A percentile compares a stretch with the other conserved stretches of the same genome.
phyloP scores from a whole-genome alignment of 2,797 vertebrate species.

The Valencia hispanica region DNA sequence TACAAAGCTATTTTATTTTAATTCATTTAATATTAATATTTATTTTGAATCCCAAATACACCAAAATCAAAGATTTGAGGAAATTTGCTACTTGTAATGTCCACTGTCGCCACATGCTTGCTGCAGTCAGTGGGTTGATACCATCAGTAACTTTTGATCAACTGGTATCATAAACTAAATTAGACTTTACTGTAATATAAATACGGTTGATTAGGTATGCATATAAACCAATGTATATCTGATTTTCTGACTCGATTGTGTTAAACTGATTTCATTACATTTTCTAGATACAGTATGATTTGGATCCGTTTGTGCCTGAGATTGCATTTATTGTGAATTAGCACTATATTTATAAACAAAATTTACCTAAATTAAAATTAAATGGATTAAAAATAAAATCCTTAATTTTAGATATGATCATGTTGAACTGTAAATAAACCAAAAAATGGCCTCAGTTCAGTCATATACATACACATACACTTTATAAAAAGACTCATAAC shows the following conservation, averaged over 20 bases:
- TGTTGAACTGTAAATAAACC: no score
- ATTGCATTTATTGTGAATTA: background rate
- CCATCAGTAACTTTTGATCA: background rate
- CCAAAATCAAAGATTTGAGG: background rate
- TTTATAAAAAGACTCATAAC: no score
- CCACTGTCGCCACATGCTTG: background rate
- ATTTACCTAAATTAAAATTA: background rate
- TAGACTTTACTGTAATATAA: no score
- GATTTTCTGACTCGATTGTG: no score
- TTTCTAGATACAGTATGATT: background rate
- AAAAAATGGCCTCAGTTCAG: no score
- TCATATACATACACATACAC: no score
- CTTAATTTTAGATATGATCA: background rate
- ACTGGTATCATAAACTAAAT: no score
- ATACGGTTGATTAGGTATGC: no score
- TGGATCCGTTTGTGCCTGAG: background rate
- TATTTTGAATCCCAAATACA: background rate
- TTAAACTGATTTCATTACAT: no score
- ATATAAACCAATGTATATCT: no score
- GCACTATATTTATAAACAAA: background rate
- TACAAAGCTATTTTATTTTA: background rate
- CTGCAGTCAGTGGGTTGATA: background rate
- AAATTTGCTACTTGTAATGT: background rate
- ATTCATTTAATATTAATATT: background rate
- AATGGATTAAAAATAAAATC: background rate